A percentile compares a stretch with the other conserved stretches of the same genome.
Conservation (phyloP, 2,113 vertebrate genomes). For the Gymnorhina tibicen region DNA sequence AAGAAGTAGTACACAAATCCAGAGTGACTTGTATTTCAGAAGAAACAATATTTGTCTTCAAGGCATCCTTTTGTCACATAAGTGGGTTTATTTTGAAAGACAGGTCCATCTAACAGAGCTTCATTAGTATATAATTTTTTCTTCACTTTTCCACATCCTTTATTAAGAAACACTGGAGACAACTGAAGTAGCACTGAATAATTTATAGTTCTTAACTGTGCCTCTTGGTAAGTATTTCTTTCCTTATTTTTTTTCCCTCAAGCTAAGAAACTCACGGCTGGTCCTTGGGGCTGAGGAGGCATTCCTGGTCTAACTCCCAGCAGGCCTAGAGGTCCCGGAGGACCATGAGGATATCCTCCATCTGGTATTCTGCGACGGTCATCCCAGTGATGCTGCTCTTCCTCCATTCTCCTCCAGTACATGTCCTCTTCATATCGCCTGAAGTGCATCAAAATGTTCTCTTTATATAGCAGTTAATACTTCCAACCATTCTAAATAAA, state of each 20-base stretch:
- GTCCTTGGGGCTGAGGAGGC: slow-evolving; percentile 90
- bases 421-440: slow-evolving; percentile 98
- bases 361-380: slow-evolving; percentile 85
- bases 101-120: not conserved
- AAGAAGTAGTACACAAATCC: not conserved
- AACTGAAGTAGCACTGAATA: not conserved
- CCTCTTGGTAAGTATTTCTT: not conserved
- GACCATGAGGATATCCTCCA: slow-evolving; percentile 88
- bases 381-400: slow-evolving; percentile 96
- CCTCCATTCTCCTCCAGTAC: slow-evolving; percentile 97
- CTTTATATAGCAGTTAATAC: not conserved
- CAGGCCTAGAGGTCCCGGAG: slow-evolving; percentile 87
- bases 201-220: not conserved
- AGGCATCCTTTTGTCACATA: not conserved
- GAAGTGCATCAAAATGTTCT: not conserved
- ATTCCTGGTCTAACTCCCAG: slow-evolving; percentile 93
- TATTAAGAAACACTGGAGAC: not conserved
- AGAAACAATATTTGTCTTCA: not conserved
- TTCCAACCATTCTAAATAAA: not conserved
- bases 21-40: not conserved
- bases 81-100: not conserved
- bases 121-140: not conserved
- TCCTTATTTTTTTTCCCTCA: not conserved
- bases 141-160: not conserved
- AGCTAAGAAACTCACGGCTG: slow-evolving; percentile 76